phyloP scores from a whole-genome alignment of 2,797 vertebrate species.

The Ceryle rudis region DNA sequence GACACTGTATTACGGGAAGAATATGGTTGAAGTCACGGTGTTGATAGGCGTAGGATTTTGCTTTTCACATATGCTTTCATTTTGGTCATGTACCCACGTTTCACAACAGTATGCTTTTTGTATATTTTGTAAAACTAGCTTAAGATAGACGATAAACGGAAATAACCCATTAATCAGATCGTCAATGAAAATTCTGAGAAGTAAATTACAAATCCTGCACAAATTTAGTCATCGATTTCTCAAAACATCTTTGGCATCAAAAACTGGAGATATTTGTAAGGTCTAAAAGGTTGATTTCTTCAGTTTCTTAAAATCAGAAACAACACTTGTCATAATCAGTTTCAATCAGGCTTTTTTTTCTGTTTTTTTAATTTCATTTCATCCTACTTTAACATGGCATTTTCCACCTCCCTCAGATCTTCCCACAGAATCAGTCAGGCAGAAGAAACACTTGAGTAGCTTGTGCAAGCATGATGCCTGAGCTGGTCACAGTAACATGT shows the following conservation, averaged over 20 bases:
- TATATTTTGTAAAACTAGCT: conserved; percentile 22
- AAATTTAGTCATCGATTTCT: conserved; percentile 75
- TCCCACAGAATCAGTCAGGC: conserved; percentile 19
- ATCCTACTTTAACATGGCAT: neutral
- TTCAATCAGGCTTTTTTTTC: neutral
- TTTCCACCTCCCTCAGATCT: conserved; percentile 39
- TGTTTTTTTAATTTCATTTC: conserved; percentile 65
- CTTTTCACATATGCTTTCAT: conserved; percentile 39
- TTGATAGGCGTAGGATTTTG: conserved; percentile 47
- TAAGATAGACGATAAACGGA: conserved; percentile 40
- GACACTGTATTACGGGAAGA: conserved; percentile 69
- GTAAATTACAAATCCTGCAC: conserved; percentile 42
- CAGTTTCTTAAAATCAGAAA: conserved; percentile 49
- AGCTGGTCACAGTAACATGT: neutral
- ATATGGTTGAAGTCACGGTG: neutral
- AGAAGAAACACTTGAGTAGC: conserved; percentile 19
- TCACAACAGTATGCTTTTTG: conserved; percentile 1
- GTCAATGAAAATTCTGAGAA: conserved; percentile 80
- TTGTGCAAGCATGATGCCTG: neutral
- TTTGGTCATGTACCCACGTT: conserved; percentile 38
- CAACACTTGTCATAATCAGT: conserved; percentile 14
- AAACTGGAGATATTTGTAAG: neutral
- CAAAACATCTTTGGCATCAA: conserved; percentile 48
- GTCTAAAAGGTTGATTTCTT: conserved; percentile 34
- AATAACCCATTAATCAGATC: conserved; percentile 70